Evolutionary conservation across 2,888 invertebrate genomes (phyloP), one percentile per base, ranked within the genome.

Genomic region (Temnothorax ravouxi): DNA sequence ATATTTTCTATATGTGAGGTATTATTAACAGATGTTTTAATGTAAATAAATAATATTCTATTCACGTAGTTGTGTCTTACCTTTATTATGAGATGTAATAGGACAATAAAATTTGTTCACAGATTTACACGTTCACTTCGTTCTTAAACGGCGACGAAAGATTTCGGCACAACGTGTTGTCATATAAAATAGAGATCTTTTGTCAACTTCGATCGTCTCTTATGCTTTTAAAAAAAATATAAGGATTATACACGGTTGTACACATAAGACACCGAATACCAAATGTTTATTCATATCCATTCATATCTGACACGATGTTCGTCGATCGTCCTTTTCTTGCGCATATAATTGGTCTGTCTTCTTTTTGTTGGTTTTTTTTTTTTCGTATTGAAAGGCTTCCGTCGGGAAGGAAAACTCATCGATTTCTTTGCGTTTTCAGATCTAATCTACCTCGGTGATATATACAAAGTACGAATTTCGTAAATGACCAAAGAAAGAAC

Each of bases 391-490:
- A 69, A 84, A 84, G 56, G 80, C 83, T 76, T 41, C 25, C 66
- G 85, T 82, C 80, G 64, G 85, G 25, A 86, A 59, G 38, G 80
- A 87, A 90, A 85, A 72, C 69, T 83, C 67, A 85, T 83, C 85
- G 84, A 88, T 83, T 86, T 76, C 79, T 47, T 21, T 83, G 85
- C 82, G 86, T 91, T 89, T 90, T 92, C 92, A 92, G 91, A 92
- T 93, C 91, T 92, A 93, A 92, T 93, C 91, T 93, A 92, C 92
- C 89, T 91, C 93, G 93, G 93, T 92, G 91, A 93, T 94, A 92
- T 93, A 93, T 92, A 94, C 92, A 44, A 5, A 5, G 13, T 18
- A 29, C 21, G 54, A 91, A 88, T 92, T 91, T 82, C 88, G 88
- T 15, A 56, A 54, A 41, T 29, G 47, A 77, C 9, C 21, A 54